Evolutionary conservation across 2,113 vertebrate genomes (phyloP).

Genomic region (Nematolebias whitei): DNA sequence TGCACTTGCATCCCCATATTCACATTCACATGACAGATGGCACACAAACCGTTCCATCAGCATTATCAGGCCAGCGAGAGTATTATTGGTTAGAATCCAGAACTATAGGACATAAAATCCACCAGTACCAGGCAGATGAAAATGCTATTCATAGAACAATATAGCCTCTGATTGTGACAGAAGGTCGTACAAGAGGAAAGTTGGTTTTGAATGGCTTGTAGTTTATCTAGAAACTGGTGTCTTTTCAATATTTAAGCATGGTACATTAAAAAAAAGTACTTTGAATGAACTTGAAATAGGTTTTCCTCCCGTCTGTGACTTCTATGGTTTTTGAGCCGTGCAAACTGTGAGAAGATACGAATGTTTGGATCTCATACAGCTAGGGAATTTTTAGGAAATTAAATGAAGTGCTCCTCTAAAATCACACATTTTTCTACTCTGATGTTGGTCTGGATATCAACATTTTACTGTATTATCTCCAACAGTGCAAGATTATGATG

Average conservation of each 20-base stretch:
- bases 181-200: conserved; percentile 13
- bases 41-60: conserved; percentile 51
- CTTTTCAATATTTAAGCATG: conserved; percentile 15
- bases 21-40: conserved; percentile 41
- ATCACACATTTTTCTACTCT: not conserved
- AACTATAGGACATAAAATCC: conserved; percentile 14
- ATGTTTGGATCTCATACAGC: conserved; percentile 11
- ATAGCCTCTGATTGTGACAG: not conserved
- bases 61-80: conserved; percentile 26
- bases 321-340: conserved; percentile 1
- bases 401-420: not conserved
- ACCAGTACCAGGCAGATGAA: conserved; percentile 19
- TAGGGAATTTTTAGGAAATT: not conserved
- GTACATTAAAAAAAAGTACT: conserved; percentile 15
- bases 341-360: conserved; percentile 5
- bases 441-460: conserved; percentile 3
- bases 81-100: conserved; percentile 57
- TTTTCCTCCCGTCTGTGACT: conserved; percentile 28
- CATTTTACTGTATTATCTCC: no score
- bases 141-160: conserved; percentile 13
- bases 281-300: conserved; percentile 24
- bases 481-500: no score
- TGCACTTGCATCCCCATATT: conserved; percentile 17
- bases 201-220: conserved; percentile 10
- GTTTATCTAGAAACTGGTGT: conserved; percentile 20